Evolutionary conservation across 2,888 invertebrate genomes (phyloP).

Genomic region (Mechanitis mazaeus): DNA sequence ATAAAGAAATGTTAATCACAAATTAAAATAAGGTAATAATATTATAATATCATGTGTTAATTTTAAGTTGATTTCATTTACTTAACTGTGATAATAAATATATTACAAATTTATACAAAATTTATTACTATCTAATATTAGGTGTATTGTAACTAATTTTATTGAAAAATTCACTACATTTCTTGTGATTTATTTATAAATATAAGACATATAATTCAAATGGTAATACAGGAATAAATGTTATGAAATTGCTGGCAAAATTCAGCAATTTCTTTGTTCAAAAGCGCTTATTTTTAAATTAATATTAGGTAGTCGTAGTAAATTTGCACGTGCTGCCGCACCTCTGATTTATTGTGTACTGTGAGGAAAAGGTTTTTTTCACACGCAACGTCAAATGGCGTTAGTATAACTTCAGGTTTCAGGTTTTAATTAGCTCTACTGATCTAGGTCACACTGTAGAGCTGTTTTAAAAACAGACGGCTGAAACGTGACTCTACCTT

Average conservation of each 20-base stretch:
- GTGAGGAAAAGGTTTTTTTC: neutral
- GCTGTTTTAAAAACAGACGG: neutral
- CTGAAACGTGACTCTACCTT: too few relatives aligned
- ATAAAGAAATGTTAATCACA: constrained; percentile 3
- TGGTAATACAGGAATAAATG: too few relatives aligned
- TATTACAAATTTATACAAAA: too few relatives aligned
- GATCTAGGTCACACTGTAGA: neutral
- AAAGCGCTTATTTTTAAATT: constrained; percentile 3
- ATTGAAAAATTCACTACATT: too few relatives aligned
- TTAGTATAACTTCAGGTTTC: neutral
- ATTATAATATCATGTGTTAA: neutral
- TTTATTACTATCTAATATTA: too few relatives aligned
- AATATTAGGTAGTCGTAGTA: neutral
- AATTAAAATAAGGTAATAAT: neutral
- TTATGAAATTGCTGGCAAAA: too few relatives aligned
- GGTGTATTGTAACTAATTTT: too few relatives aligned
- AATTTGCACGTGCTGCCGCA: constrained; percentile 15
- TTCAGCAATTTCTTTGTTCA: constrained; percentile 1
- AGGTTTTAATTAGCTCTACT: neutral
- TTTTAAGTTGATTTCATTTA: neutral
- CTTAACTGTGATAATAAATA: too few relatives aligned
- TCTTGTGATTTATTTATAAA: too few relatives aligned
- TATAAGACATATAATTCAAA: too few relatives aligned
- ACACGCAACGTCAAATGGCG: constrained; percentile 5
- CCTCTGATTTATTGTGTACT: constrained; percentile 19